phyloP scores from a whole-genome alignment of 2,888 invertebrate species.

The Spodoptera exigua region DNA sequence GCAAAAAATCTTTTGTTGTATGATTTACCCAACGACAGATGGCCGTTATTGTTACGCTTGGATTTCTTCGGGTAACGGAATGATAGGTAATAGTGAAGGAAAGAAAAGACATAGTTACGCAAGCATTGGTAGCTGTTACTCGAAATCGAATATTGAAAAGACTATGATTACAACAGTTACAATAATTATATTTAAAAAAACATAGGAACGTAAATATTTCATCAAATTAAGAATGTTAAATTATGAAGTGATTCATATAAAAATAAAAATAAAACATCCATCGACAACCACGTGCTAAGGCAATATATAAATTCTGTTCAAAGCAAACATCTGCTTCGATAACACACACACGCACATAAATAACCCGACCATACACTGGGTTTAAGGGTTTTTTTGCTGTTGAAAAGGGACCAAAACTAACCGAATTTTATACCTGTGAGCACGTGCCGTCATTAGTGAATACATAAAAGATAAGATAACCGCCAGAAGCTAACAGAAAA shows the following conservation, averaged over 20 bases:
- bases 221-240: neutral
- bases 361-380: slow-evolving; percentile 51
- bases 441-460: slow-evolving; percentile 69
- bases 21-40: slow-evolving; percentile 70
- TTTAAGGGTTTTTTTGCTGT: slow-evolving; percentile 32
- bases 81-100: slow-evolving; percentile 40
- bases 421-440: slow-evolving; percentile 68
- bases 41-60: slow-evolving; percentile 64
- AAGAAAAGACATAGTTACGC: slow-evolving; percentile 14
- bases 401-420: slow-evolving; percentile 61
- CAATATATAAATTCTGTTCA: slow-evolving; percentile 58
- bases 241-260: slow-evolving; percentile 38
- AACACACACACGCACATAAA: slow-evolving; percentile 60
- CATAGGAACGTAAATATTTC: too few species aligned
- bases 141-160: slow-evolving; percentile 1
- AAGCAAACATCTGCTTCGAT: slow-evolving; percentile 69
- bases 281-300: slow-evolving; percentile 61
- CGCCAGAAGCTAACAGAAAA: slow-evolving; percentile 59
- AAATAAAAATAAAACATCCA: slow-evolving; percentile 58
- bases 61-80: slow-evolving; percentile 60
- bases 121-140: slow-evolving; percentile 4
- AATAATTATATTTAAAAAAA: too few species aligned
- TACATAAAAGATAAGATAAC: slow-evolving; percentile 65
- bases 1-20: slow-evolving; percentile 70
- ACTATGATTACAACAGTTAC: too few species aligned